Percentiles rank a stretch among this genome's conserved stretches.
Evolutionary conservation across 1,140 invertebrate species (phyloP).

Genomic region (Teleogryllus occipitalis): DNA sequence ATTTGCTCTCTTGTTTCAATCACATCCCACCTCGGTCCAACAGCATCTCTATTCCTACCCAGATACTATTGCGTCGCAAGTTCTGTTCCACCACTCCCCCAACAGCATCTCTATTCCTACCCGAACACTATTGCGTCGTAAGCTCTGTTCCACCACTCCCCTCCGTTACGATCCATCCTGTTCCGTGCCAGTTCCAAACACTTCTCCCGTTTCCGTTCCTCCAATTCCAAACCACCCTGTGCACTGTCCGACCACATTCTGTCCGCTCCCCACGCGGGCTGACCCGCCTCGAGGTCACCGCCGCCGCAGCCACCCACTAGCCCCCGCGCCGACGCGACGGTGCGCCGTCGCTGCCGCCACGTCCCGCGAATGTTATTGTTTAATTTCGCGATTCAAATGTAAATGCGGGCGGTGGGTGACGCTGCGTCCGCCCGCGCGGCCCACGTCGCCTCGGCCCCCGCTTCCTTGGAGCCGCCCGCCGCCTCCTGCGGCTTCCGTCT

Average conservation of each 20-base stretch:
- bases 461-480: too few species aligned
- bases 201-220: neutral
- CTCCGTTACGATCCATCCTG: too few species aligned
- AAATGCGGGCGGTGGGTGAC: neutral
- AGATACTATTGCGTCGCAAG: too few species aligned
- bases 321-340: too few species aligned
- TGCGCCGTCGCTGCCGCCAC: neutral
- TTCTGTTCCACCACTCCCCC: too few species aligned
- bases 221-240: neutral
- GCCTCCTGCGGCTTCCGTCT: too few species aligned
- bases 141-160: too few species aligned
- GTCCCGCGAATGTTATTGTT: neutral
- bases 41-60: too few species aligned
- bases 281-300: neutral
- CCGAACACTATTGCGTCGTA: too few species aligned
- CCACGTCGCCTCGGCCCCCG: neutral
- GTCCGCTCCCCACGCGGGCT: neutral
- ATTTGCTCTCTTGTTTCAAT: too few species aligned
- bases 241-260: neutral
- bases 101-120: too few species aligned
- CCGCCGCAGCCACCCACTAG: neutral
- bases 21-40: too few species aligned
- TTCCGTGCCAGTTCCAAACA: neutral
- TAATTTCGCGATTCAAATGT: conserved; percentile 5
- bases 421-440: neutral